Base-by-base conservation (phyloP, 2,888 invertebrate species). In the Hartigia nigra region DNA sequence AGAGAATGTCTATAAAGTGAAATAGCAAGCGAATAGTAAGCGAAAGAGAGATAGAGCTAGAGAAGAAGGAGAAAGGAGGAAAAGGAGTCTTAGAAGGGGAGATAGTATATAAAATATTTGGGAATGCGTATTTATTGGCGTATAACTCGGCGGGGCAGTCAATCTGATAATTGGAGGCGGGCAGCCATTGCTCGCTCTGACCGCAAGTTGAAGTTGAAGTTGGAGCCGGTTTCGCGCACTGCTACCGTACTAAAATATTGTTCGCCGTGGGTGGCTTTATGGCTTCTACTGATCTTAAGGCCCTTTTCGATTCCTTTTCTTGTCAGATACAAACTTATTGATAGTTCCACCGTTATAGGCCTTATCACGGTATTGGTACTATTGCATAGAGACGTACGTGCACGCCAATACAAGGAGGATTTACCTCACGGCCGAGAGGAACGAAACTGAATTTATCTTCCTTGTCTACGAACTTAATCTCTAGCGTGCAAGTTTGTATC, bases 211-310 rank as follows among this genome's bases (percentile, higher is more conserved):
- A 81, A 81, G 78, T 80, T 80, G 82, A 82, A 86, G 88, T 74
- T 70, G 80, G 78, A 84, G 84, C 88, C 86, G 89, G 88, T 88
- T 90, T 87, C 84, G 86, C 84, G 87, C 87, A 86, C 88, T 86
- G 90, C 90, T 90, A 90, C 90, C 86, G 90, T 87, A 86, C 88
- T 89, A 89, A 90, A 90, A 89, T 90, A 90, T 89, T 87, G 87
- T 88, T 89, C 90, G 83, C 86, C 87, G 90, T 90, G 90, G 90
- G 90, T 90, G 90, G 89, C 85, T 89, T 89, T 89, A 88, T 88
- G 88, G 88, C 82, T 86, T 84, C 86, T 81, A 83, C 85, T 86
- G 89, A 87, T 89, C 87, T 86, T 86, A 86, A 87, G 84, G 82
- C 84, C 84, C 87, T 84, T 87, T 86, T 83, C 86, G 86, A 87